phyloP scores from a whole-genome alignment of 2,113 vertebrate species.

The Phocoena sinus region DNA sequence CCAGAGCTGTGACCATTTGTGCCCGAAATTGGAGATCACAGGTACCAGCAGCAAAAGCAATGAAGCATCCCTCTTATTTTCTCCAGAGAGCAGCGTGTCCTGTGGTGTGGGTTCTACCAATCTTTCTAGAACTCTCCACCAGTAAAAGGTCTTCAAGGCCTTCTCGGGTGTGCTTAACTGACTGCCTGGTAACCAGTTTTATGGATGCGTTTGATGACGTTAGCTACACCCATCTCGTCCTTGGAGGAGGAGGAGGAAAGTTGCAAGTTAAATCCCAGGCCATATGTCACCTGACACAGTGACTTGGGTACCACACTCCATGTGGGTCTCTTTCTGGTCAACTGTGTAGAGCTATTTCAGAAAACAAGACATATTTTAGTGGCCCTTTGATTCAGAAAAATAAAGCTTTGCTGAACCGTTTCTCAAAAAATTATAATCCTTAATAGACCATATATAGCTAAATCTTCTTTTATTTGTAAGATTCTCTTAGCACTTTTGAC shows the following conservation, averaged over 20 bases:
- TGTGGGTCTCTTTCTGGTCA: neutral
- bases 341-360: neutral
- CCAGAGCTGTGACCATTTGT: neutral
- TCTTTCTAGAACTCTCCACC: neutral
- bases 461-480: neutral
- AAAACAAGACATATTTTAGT: neutral
- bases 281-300: neutral
- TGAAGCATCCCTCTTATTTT: neutral
- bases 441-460: neutral
- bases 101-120: fast-evolving
- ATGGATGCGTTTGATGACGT: too few species aligned
- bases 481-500: neutral
- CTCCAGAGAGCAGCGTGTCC: neutral
- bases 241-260: neutral
- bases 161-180: neutral
- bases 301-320: fast-evolving
- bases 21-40: neutral
- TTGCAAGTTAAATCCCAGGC: neutral
- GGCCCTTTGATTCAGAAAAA: neutral
- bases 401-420: neutral
- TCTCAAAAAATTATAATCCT: neutral
- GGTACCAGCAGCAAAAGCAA: neutral
- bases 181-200: neutral
- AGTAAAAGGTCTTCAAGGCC: neutral
- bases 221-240: neutral